Conservation (phyloP, 2,113 vertebrate species). For the Hypomesus transpacificus region DNA sequence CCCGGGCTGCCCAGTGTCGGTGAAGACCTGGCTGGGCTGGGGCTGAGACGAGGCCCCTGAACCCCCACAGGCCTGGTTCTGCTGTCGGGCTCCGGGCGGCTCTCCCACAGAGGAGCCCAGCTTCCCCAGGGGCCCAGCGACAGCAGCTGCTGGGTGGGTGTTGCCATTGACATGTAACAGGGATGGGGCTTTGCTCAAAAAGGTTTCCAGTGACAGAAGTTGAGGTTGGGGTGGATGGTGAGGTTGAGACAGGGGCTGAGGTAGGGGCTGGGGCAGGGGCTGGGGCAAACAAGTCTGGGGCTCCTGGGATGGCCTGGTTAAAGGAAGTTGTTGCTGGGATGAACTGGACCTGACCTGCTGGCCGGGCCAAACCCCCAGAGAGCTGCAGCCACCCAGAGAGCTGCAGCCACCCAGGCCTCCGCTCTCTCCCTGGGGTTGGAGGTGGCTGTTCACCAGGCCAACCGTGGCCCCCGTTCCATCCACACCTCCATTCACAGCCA, state of each 20-base stretch:
- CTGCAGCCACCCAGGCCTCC: constrained; percentile 48
- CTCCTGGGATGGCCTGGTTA: constrained; percentile 42
- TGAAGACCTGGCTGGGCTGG: constrained; percentile 56
- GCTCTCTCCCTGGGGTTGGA: constrained; percentile 52
- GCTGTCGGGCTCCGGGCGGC: constrained; percentile 44
- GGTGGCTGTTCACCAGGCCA: constrained; percentile 56
- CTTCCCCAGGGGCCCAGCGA: constrained; percentile 55
- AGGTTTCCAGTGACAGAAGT: constrained; percentile 60
- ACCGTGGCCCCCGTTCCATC: constrained; percentile 46
- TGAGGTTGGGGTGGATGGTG: constrained; percentile 27
- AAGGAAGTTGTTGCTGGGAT: constrained; percentile 35
- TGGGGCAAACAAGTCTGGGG: constrained; percentile 42
- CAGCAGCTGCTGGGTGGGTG: constrained; percentile 28
- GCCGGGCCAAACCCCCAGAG: constrained; percentile 59
- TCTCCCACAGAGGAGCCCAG: constrained; percentile 51
- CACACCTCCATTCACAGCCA: constrained; percentile 46
- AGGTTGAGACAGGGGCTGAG: constrained; percentile 31
- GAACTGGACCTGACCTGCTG: constrained; percentile 45
- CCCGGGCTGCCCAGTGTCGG: constrained; percentile 61
- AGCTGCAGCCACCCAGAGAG: constrained; percentile 49
- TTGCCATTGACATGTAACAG: constrained; percentile 51
- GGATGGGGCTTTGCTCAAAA: constrained; percentile 58
- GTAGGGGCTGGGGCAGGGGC: constrained; percentile 30
- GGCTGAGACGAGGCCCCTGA: constrained; percentile 55
- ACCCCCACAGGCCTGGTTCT: constrained; percentile 50